A percentile compares a stretch with the other conserved stretches of the same genome.
phyloP scores from a whole-genome alignment of 1,140 invertebrate genomes.

The Euwallacea similis region DNA sequence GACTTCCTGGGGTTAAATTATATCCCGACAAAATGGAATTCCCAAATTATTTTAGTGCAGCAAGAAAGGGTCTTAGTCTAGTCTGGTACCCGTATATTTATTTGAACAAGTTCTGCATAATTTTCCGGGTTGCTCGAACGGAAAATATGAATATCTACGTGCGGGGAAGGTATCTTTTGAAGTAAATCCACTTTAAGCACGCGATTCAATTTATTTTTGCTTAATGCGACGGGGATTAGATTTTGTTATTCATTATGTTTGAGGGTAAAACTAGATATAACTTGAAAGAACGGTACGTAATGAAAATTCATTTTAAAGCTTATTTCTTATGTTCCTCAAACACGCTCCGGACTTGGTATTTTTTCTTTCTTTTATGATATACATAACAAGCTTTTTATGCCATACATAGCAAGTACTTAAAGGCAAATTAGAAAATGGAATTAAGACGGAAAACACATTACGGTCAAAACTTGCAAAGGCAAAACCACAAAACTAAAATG shows the following conservation, averaged over 20 bases:
- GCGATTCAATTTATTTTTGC: slow-evolving; percentile 36
- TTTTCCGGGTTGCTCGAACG: slow-evolving; percentile 30
- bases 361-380: too few species aligned
- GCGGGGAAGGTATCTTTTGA: slow-evolving; percentile 26
- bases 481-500: too few species aligned
- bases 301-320: too few species aligned
- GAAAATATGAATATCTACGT: slow-evolving; percentile 30
- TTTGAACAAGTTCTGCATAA: slow-evolving; percentile 31
- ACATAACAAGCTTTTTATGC: too few species aligned
- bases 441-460: too few species aligned
- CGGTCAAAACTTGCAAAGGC: too few species aligned
- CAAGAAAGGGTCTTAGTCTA: slow-evolving; percentile 27
- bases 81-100: slow-evolving; percentile 24
- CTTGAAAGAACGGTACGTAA: background rate
- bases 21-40: slow-evolving; percentile 27
- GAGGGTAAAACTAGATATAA: background rate
- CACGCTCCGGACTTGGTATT: too few species aligned
- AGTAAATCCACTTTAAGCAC: slow-evolving; percentile 28
- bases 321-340: too few species aligned
- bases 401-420: too few species aligned
- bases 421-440: too few species aligned
- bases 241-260: slow-evolving; percentile 9
- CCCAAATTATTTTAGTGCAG: slow-evolving; percentile 32
- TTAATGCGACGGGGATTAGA: slow-evolving; percentile 16
- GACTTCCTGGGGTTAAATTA: slow-evolving; percentile 15